These are phyloP conservation scores for Diabrotica balteata DNA, from an alignment of 2,888 invertebrate species.

Conservation along the genomic window DNA sequence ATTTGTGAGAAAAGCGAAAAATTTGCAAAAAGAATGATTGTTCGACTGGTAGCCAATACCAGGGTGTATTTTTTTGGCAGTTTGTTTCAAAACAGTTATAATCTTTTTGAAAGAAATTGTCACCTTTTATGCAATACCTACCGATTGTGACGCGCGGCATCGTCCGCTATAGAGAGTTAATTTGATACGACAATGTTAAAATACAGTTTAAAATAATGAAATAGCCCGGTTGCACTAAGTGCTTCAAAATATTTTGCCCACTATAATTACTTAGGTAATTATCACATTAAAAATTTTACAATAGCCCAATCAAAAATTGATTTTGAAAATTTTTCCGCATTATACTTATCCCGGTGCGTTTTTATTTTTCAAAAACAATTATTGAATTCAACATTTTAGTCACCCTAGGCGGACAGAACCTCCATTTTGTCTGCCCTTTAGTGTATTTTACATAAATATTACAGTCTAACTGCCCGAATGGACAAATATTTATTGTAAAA, in stretches of 20 bases:
- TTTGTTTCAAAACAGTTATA: constrained; percentile 37
- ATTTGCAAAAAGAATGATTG: constrained; percentile 6
- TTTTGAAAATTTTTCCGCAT: constrained; percentile 37
- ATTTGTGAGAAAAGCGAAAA: neutral
- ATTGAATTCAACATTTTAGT: constrained; percentile 53
- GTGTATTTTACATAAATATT: constrained; percentile 62
- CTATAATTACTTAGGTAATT: constrained; percentile 50
- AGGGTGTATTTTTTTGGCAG: constrained; percentile 46
- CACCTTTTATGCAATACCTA: constrained; percentile 46
- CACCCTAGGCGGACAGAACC: constrained; percentile 34
- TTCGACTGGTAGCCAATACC: constrained; percentile 14
- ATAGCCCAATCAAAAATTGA: constrained; percentile 58
- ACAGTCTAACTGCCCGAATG: constrained; percentile 60
- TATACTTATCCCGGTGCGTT: constrained; percentile 30
- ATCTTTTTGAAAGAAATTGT: constrained; percentile 41
- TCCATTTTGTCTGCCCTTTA: constrained; percentile 36
- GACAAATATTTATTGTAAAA: constrained; percentile 63
- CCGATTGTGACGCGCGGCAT: constrained; percentile 43
- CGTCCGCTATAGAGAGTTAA: constrained; percentile 23
- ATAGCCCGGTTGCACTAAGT: constrained; percentile 63
- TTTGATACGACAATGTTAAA: constrained; percentile 44
- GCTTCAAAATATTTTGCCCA: constrained; percentile 61
- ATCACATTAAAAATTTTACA: constrained; percentile 54
- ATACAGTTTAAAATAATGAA: constrained; percentile 53
- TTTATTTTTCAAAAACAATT: constrained; percentile 43